Evolutionary conservation across 1,140 invertebrate species (phyloP).

Genomic region (Drosophila gunungcola): DNA sequence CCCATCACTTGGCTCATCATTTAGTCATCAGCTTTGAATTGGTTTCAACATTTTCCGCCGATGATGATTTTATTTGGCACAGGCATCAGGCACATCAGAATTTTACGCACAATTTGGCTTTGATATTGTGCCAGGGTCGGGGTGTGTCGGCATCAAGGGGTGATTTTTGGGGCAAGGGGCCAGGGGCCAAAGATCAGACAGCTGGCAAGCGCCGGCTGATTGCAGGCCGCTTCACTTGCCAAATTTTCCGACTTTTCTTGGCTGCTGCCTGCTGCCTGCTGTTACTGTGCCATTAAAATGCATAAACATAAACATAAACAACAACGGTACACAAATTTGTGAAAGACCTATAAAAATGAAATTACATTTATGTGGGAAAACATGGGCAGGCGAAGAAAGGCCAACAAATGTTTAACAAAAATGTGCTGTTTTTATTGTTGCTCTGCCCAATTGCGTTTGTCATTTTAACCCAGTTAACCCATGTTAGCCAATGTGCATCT

Average conservation of each 20-base stretch:
- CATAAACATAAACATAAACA: constrained; percentile 60
- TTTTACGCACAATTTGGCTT: constrained; percentile 74
- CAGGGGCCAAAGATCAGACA: constrained; percentile 32
- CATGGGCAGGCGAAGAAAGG: constrained; percentile 40
- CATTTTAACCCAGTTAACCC: constrained; percentile 78
- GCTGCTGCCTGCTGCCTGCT: constrained; percentile 33
- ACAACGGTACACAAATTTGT: constrained; percentile 42
- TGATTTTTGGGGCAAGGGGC: background rate
- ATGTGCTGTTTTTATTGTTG: constrained; percentile 41
- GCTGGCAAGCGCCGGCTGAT: constrained; percentile 52
- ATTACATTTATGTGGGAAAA: constrained; percentile 53
- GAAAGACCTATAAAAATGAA: constrained; percentile 48
- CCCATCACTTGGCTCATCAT: constrained; percentile 42
- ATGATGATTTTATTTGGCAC: constrained; percentile 71
- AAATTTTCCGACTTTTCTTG: constrained; percentile 46
- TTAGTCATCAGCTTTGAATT: constrained; percentile 48
- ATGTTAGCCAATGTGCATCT: constrained; percentile 47
- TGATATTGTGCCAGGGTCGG: constrained; percentile 56
- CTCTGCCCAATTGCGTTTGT: constrained; percentile 62
- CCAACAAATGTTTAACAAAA: constrained; percentile 42
- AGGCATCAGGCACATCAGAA: constrained; percentile 14
- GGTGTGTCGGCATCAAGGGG: constrained; percentile 23
- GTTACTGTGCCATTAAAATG: constrained; percentile 57
- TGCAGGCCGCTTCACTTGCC: constrained; percentile 50
- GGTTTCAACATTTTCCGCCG: constrained; percentile 48